Conservation (phyloP, 2,797 vertebrate species). For the Gadopsis bispinosus region DNA sequence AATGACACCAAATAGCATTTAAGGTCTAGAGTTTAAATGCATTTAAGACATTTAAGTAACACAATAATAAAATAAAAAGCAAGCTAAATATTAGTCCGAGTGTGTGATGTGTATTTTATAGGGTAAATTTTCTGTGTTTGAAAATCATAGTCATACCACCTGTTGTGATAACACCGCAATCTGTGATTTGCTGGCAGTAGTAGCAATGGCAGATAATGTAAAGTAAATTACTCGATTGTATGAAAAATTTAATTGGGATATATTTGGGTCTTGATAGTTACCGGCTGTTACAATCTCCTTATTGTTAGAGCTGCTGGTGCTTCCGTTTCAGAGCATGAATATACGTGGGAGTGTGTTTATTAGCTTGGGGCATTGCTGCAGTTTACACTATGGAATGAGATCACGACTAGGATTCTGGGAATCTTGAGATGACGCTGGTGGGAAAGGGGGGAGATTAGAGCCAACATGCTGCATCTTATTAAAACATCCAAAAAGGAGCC, state of each 20-base stretch:
- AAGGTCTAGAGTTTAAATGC: not conserved
- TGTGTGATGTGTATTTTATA: not conserved
- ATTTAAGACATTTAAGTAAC: not conserved
- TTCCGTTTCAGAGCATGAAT: constrained; percentile 39
- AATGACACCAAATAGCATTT: constrained; percentile 1
- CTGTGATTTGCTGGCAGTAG: constrained; percentile 5
- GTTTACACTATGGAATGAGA: constrained; percentile 38
- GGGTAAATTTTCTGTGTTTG: constrained; percentile 4
- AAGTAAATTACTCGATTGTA: constrained; percentile 14
- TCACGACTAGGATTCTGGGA: constrained; percentile 38
- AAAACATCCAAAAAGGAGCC: constrained; percentile 69
- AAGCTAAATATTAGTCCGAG: not conserved
- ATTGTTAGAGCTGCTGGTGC: constrained; percentile 27
- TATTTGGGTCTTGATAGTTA: not conserved
- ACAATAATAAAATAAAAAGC: not conserved
- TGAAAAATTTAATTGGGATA: not conserved
- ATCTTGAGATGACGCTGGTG: constrained; percentile 20
- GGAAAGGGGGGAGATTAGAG: constrained; percentile 51
- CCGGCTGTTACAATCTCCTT: constrained; percentile 1
- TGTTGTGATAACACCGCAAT: not conserved
- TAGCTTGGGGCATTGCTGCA: constrained; percentile 38
- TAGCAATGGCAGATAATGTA: not conserved
- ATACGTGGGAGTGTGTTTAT: constrained; percentile 36
- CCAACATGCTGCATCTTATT: constrained; percentile 61
- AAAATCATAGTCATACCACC: not conserved